These are phyloP conservation scores for Drosophila infuscata DNA, from an alignment of 2,888 invertebrate genomes.

Conservation along the genomic window DNA sequence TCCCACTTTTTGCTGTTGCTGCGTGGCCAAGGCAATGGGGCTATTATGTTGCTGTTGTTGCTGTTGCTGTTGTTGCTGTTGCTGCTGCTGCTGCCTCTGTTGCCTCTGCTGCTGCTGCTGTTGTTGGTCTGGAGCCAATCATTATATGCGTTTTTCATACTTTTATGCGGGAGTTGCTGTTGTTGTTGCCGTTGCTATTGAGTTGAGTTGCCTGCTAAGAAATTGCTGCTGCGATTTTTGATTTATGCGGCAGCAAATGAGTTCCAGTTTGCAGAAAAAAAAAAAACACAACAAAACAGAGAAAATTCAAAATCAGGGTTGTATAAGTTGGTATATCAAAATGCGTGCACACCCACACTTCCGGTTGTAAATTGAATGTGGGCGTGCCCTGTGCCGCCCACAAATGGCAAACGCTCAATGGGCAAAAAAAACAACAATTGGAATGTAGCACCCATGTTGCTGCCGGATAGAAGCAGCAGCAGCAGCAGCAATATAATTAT, in stretches of 20 bases:
- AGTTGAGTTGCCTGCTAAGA: constrained; percentile 32
- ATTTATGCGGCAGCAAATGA: constrained; percentile 77
- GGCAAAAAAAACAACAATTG: constrained; percentile 22
- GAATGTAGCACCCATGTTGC: constrained; percentile 60
- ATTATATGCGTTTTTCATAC: constrained; percentile 79
- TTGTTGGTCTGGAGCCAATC: constrained; percentile 67
- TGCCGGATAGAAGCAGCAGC: constrained; percentile 31
- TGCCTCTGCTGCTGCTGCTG: constrained; percentile 50
- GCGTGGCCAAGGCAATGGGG: constrained; percentile 58
- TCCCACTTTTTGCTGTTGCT: constrained; percentile 82
- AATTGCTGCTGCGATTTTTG: constrained; percentile 67
- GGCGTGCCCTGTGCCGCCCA: constrained; percentile 61
- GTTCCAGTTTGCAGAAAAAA: constrained; percentile 50
- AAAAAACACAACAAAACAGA: constrained; percentile 15
- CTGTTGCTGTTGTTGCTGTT: constrained; percentile 48
- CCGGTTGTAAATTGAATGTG: constrained; percentile 81
- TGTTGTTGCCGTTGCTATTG: constrained; percentile 38
- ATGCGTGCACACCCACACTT: constrained; percentile 83
- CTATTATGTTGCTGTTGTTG: constrained; percentile 60
- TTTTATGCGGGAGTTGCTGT: constrained; percentile 78
- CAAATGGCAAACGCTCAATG: constrained; percentile 39
- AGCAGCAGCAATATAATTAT: constrained; percentile 61
- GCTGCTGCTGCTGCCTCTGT: constrained; percentile 43
- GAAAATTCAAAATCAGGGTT: constrained; percentile 30
- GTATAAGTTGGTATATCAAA: constrained; percentile 60